Evolutionary conservation across 1,140 invertebrate genomes (phyloP), one percentile per base, ranked within the genome.

Genomic region (Diuraphis noxia): DNA sequence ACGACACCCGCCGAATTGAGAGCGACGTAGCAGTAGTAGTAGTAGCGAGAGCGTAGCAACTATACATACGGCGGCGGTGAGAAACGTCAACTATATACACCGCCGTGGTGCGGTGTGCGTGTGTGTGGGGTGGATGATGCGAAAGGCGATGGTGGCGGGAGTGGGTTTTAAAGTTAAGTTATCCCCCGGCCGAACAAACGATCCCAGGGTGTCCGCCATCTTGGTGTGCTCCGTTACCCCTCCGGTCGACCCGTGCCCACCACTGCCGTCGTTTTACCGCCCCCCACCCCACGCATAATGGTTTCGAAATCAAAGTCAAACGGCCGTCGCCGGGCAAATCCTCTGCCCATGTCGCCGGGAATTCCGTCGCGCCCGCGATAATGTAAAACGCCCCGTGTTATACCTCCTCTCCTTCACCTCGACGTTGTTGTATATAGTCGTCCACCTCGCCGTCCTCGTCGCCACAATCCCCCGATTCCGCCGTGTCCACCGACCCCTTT

Each of bases 241-340:
- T 77, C 91, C 40, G 49, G 56, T 88, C 41, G 82, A 77, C 91
- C 77, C 85, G 23, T 49, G 38, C 52, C 52, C 30, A 1, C 49
- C 41, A 34, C 63, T 63, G 56, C n/a, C 49, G 25, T 6, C 92
- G 25, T 52, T 72, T 49, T 84, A 34, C 84, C 36, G 1, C 38
- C 38, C 84, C 86, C 13, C 30, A 8, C 19, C n/a, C 49, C 40
- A 30, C n/a, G 88, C 43, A 36, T 43, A 79, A 79, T 90, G 88
- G 88, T 90, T 81, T 90, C 89, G 89, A 82, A 91, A 91, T 91
- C 89, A 91, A 91, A 91, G 89, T 91, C 89, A 82, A 91, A 91
- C 89, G 89, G 89, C 77, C 89, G 88, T 90, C 72, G 88, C 77
- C 36, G 89, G 77, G 77, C 72, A 91, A 91, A 91, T 91, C 89